Evolutionary conservation across 1,140 invertebrate species (phyloP), one percentile per base, ranked within the genome.

Genomic region (Platyscapa corneri): DNA sequence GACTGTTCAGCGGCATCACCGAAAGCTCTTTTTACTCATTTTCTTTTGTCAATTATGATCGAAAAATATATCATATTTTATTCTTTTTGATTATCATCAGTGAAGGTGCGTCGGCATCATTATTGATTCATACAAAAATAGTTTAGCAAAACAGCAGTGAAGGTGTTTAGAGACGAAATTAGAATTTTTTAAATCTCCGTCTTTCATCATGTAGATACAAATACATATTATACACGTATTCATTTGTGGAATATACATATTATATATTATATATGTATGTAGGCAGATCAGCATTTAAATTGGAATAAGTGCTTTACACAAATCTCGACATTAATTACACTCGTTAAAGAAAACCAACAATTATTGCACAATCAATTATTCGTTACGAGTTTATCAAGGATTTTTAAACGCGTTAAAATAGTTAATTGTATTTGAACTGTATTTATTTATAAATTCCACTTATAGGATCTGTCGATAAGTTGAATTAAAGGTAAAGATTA

Each of bases 81-180:
- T 78, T 67, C 0, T 78, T 78, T 34, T 78, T 77, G 39, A 39
- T 67, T 56, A n/a, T 76, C 34, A 46, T 79, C 34, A 37, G 30
- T 80, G 23, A 56, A 80, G 60, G 84, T 85, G 84, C 84, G 32
- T 85, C 79, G 56, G 72, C 53, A 60, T 76, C 60, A 60, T 7
- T 75, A 85, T 74, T 70, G n/a, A 84, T 27, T 76, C 53, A n/a
- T 85, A 81, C 64, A 85, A 75, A 81, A 81, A 75, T 53, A 79
- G n/a, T 30, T 82, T 67, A 79, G 60, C 67, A 82, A 76, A 85
- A 82, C 8, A 74, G 76, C 60, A 84, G 77, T 86, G 72, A 81
- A 72, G 42, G 82, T 84, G 60, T 85, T 39, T 32, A 18, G 10
- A 85, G 18, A 75, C 37, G 46, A 72, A 64, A 78, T 39, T 78